phyloP scores from a whole-genome alignment of 2,113 vertebrate genomes.

The Clupea harengus region DNA sequence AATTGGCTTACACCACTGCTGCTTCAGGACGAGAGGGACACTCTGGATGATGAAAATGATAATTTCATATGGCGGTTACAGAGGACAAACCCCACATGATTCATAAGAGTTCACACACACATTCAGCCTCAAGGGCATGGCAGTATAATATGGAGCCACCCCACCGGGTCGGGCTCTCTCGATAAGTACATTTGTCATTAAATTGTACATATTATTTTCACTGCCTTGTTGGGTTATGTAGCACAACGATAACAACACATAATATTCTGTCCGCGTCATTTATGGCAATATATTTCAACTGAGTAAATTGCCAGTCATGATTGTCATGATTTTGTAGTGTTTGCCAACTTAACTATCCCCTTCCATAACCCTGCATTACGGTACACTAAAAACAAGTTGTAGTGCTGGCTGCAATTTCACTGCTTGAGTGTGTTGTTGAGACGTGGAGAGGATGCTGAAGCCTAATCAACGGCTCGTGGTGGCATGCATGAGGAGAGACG shows the following conservation, averaged over 20 bases:
- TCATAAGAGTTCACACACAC: background rate
- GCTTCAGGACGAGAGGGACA: background rate
- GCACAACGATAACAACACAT: background rate
- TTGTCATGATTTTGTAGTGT: background rate
- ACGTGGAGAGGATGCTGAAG: background rate
- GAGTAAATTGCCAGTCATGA: background rate
- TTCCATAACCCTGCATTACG: background rate
- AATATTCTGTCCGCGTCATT: background rate
- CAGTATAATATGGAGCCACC: background rate
- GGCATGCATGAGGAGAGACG: background rate
- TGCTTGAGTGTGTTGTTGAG: background rate
- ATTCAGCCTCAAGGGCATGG: background rate
- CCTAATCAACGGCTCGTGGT: background rate
- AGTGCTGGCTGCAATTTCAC: background rate
- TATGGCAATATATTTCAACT: background rate
- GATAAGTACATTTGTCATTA: background rate
- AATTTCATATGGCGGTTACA: background rate
- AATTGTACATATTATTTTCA: background rate
- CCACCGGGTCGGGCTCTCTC: background rate
- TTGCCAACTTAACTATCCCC: background rate
- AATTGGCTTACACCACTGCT: background rate
- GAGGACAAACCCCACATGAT: background rate
- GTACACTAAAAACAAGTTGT: background rate
- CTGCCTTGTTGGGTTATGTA: background rate
- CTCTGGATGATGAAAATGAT: slow-evolving; percentile 11